Percentiles rank a stretch among this genome's conserved stretches.
These are phyloP conservation scores for Virgularia gustaviana DNA, from an alignment of 92 coral and sea anemone genomes.

Conservation along the genomic window DNA sequence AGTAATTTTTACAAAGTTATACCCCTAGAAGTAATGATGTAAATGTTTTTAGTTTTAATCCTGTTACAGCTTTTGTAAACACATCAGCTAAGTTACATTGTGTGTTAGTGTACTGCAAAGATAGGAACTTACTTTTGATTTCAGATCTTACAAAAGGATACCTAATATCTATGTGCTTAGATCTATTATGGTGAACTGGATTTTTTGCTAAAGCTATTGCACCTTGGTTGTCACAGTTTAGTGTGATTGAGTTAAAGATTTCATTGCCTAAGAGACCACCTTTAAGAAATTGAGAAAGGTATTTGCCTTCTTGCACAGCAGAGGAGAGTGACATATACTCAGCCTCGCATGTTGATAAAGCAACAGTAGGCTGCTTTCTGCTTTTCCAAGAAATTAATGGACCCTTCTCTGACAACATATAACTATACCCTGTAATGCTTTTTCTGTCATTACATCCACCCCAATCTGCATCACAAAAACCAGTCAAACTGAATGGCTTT, in stretches of 20 bases:
- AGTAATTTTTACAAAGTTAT: too few relatives aligned
- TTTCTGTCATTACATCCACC: conserved; percentile 39
- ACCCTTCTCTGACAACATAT: conserved; percentile 19
- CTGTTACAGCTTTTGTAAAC: background rate
- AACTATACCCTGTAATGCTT: conserved; percentile 47
- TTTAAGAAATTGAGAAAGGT: background rate
- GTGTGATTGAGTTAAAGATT: background rate
- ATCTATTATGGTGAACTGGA: conserved; percentile 1
- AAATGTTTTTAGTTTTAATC: too few relatives aligned
- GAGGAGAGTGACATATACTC: conserved; percentile 25
- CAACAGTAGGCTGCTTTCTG: conserved; percentile 37
- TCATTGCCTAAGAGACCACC: background rate
- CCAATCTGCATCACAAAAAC: conserved; percentile 40
- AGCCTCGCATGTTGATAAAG: conserved; percentile 39
- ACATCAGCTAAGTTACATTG: background rate
- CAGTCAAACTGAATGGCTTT: conserved; percentile 7
- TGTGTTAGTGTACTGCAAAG: background rate
- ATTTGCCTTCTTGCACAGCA: conserved; percentile 38
- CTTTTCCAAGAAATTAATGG: conserved; percentile 44
- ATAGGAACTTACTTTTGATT: background rate
- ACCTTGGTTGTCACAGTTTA: conserved; percentile 14
- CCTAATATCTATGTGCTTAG: conserved; percentile 47
- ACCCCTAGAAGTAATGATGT: too few relatives aligned
- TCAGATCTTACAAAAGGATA: conserved; percentile 39
- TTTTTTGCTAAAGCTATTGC: conserved; percentile 14